Conservation (phyloP, 2,888 invertebrate species). For the Ramazzottius varieornatus region DNA sequence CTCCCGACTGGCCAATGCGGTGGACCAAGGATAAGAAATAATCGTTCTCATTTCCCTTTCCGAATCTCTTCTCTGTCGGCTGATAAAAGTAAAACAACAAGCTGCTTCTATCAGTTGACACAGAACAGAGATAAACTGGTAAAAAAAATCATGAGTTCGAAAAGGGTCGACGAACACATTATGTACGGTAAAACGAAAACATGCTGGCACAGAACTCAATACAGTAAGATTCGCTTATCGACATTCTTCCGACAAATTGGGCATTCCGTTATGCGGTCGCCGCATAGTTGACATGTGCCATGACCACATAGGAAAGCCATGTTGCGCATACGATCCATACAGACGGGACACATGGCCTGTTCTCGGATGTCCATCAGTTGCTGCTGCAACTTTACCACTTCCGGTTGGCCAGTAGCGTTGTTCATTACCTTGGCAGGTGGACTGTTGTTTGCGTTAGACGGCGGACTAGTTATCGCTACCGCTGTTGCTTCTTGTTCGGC, state of each 20-base stretch:
- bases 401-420: constrained; percentile 38
- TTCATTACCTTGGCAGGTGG: constrained; percentile 27
- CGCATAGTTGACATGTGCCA: constrained; percentile 92
- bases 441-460: neutral
- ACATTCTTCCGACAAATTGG: constrained; percentile 90
- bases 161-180: too few species aligned
- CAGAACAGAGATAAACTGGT: too few species aligned
- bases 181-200: too few species aligned
- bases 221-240: constrained; percentile 74
- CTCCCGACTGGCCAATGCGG: too few species aligned
- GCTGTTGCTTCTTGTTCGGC: too few species aligned
- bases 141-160: too few species aligned
- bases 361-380: constrained; percentile 90
- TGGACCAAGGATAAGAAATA: too few species aligned
- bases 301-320: constrained; percentile 96
- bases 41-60: too few species aligned
- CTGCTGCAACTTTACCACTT: constrained; percentile 68
- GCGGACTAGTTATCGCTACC: constrained; percentile 5
- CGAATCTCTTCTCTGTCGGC: too few species aligned
- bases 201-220: too few species aligned
- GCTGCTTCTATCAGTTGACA: too few species aligned
- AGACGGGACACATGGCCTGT: constrained; percentile 96
- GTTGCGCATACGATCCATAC: constrained; percentile 84
- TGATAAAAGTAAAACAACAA: too few species aligned
- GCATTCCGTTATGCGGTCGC: constrained; percentile 85